Evolutionary conservation across 2,797 vertebrate genomes (phyloP).

Genomic region (Tarsius wallacei): DNA sequence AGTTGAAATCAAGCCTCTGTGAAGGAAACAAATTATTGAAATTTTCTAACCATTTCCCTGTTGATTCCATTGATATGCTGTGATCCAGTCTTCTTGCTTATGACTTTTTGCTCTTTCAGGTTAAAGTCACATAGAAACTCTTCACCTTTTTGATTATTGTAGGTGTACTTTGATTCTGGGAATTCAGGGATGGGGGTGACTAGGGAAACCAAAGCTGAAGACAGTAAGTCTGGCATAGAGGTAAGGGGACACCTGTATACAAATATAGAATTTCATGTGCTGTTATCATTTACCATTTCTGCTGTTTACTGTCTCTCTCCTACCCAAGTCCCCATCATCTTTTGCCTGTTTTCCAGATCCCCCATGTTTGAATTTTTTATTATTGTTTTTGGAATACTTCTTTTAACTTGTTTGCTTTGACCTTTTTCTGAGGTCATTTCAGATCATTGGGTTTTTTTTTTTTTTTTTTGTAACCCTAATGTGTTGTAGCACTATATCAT

Average conservation of each 20-base stretch:
- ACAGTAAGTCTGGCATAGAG: background rate
- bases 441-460: too few species aligned
- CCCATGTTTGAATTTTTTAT: background rate
- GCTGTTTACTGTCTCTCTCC: background rate
- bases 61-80: background rate
- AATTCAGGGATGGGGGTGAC: background rate
- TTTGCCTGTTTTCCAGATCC: background rate
- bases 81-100: background rate
- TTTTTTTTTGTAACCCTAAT: background rate
- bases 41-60: background rate
- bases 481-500: background rate
- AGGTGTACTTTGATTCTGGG: background rate
- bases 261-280: background rate
- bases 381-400: background rate
- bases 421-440: background rate
- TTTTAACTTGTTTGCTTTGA: background rate
- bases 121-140: background rate
- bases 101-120: background rate
- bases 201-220: background rate
- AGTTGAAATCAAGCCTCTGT: slow-evolving; percentile 7
- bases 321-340: background rate
- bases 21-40: background rate
- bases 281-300: background rate
- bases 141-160: background rate
- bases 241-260: background rate